Evolutionary conservation across 2,797 vertebrate species (phyloP).

Genomic region (Thunnus albacares): DNA sequence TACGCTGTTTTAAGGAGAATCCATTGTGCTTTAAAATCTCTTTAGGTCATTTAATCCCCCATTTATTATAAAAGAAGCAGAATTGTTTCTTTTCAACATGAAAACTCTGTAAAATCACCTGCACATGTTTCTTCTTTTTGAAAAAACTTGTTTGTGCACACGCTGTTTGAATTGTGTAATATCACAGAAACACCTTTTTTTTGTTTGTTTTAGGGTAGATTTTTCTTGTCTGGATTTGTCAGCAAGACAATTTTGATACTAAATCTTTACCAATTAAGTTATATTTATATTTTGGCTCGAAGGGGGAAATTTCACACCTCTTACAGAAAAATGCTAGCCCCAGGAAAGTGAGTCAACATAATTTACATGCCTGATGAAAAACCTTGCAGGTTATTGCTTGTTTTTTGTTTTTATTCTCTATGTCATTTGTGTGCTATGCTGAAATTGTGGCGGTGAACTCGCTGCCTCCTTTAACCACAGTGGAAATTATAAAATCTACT

Average conservation of each 20-base stretch:
- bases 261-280: slow-evolving; percentile 16
- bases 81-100: background rate
- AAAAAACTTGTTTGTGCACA: background rate
- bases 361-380: background rate
- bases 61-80: background rate
- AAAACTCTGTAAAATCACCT: background rate
- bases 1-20: background rate
- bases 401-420: background rate
- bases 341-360: slow-evolving; percentile 5
- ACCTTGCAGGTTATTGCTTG: slow-evolving; percentile 2
- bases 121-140: background rate
- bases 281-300: slow-evolving; percentile 6
- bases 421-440: slow-evolving; percentile 7
- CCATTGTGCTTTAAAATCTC: slow-evolving; percentile 1
- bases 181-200: background rate
- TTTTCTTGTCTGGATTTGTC: background rate
- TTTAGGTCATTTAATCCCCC: background rate
- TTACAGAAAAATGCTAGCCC: slow-evolving; percentile 22
- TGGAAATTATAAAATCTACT: slow-evolving; percentile 6
- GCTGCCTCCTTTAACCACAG: background rate
- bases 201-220: background rate
- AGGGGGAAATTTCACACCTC: slow-evolving; percentile 7
- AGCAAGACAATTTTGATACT: slow-evolving; percentile 8
- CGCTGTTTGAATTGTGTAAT: background rate
- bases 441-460: slow-evolving; percentile 16